Evolutionary conservation across 2,888 invertebrate genomes (phyloP).

Genomic region (Dinocampus coccinellae): DNA sequence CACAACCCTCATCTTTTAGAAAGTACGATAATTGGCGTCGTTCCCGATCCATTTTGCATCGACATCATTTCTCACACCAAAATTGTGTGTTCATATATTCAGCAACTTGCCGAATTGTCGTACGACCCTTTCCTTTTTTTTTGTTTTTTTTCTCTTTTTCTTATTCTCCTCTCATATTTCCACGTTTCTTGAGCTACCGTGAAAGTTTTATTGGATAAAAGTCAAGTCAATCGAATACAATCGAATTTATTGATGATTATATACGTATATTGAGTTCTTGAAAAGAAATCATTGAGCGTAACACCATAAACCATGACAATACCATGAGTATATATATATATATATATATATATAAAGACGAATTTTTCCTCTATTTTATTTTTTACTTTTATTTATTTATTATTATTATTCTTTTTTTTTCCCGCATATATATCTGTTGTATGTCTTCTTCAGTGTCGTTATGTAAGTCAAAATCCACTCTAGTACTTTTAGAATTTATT

Average conservation of each 20-base stretch:
- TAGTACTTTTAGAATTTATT: slow-evolving; percentile 15
- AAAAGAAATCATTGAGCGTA: slow-evolving; percentile 18
- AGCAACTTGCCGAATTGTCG: neutral
- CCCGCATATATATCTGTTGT: neutral
- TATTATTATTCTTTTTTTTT: too few species aligned
- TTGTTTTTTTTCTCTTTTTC: too few species aligned
- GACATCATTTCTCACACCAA: slow-evolving; percentile 1
- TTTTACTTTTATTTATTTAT: neutral
- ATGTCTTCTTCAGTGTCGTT: slow-evolving; percentile 11
- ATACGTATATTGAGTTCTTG: slow-evolving; percentile 1
- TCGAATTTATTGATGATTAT: slow-evolving; percentile 21
- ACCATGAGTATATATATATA: neutral
- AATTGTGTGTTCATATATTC: neutral
- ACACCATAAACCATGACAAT: slow-evolving; percentile 30
- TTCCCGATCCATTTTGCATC: slow-evolving; percentile 35
- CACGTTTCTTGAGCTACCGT: slow-evolving; percentile 1
- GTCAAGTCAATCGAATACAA: slow-evolving; percentile 25
- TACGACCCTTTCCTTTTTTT: neutral
- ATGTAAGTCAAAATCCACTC: slow-evolving; percentile 15
- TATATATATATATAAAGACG: too few species aligned
- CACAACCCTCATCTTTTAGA: neutral
- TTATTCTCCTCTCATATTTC: neutral
- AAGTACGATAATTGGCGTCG: slow-evolving; percentile 31
- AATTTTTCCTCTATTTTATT: slow-evolving; percentile 5
- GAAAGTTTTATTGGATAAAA: slow-evolving; percentile 28